A percentile compares a stretch with the other conserved stretches of the same genome.
Conservation (phyloP, 2,797 vertebrate genomes). For the Eospalax fontanierii region DNA sequence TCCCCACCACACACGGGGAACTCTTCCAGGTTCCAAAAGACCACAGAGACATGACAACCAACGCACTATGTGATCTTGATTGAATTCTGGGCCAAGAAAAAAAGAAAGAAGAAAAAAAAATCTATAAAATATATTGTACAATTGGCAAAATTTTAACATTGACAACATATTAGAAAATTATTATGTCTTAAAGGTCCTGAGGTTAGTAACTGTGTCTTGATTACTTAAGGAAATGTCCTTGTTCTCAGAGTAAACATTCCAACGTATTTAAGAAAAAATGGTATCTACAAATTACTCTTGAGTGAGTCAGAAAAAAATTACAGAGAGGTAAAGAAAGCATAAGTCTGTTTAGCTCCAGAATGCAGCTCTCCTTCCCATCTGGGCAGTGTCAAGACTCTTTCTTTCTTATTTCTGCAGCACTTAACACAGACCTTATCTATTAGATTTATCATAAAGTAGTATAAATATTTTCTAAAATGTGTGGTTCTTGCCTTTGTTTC, state of each 20-base stretch:
- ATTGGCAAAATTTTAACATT: background rate
- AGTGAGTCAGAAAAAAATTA: background rate
- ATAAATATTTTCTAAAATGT: background rate
- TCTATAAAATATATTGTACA: background rate
- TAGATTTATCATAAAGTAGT: background rate
- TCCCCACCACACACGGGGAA: background rate
- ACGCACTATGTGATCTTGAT: background rate
- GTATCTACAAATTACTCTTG: slow-evolving; percentile 1
- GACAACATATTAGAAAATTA: background rate
- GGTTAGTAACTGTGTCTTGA: background rate
- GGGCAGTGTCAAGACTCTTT: too few species aligned
- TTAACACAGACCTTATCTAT: background rate
- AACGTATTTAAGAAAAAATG: background rate
- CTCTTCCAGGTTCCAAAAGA: background rate
- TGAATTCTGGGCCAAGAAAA: background rate
- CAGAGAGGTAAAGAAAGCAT: background rate
- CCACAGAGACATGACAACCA: background rate
- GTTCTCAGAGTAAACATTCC: slow-evolving; percentile 17
- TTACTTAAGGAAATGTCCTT: background rate
- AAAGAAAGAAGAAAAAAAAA: background rate
- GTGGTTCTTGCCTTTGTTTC: background rate
- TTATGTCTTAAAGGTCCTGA: slow-evolving; percentile 25
- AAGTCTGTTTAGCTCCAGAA: too few species aligned
- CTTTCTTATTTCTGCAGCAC: background rate
- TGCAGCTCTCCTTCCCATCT: background rate